Base-by-base conservation (phyloP, 2,888 invertebrate species). In the Cremastinae sp. region DNA sequence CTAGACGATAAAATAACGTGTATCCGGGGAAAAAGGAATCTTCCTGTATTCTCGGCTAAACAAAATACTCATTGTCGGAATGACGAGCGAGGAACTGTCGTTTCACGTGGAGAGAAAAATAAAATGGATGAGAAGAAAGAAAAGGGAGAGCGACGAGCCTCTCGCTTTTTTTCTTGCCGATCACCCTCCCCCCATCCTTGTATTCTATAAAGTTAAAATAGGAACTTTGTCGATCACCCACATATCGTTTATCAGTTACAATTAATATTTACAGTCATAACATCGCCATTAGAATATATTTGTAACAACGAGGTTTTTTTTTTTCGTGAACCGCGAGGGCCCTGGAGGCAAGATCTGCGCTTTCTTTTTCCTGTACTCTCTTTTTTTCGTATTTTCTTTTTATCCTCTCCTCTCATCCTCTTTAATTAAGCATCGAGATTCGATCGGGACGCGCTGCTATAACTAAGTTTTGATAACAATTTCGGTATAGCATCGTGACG, bases 141-240 rank as follows among this genome's bases (percentile, higher is more conserved):
- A 64, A 71, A 73, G 59, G 58, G 38, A 72, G 68, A 75, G 71
- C 49, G 74, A 73, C 66, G 45, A 54, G 53, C n/a, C 65, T 68
- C 62, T 58, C 22, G 16, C 70, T 75, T 61, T 71, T 41, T 38
- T 12, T 59, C 41, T 51, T 5, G 10, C 41, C 59, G 76, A 81
- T 82, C 81, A 79, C 79, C 82, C 80, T 81, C 80, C 81, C 5
- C 28, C 28, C 28, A 2, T 28, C 5, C 5, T 28, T 2, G 28
- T 28, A 28, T 28, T 28, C 28, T n/a, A 41, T 41, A 41, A 41
- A 80, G 84, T 87, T 82, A 85, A 88, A 87, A 89, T 89, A 89
- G 89, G 89, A 89, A 89, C 89, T 89, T 87, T 87, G 79, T 88
- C 82, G 82, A 89, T 89, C 88, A 88, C 86, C 82, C 84, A 79